phyloP scores from a whole-genome alignment of 2,113 vertebrate species.

The Entosphenus tridentatus region DNA sequence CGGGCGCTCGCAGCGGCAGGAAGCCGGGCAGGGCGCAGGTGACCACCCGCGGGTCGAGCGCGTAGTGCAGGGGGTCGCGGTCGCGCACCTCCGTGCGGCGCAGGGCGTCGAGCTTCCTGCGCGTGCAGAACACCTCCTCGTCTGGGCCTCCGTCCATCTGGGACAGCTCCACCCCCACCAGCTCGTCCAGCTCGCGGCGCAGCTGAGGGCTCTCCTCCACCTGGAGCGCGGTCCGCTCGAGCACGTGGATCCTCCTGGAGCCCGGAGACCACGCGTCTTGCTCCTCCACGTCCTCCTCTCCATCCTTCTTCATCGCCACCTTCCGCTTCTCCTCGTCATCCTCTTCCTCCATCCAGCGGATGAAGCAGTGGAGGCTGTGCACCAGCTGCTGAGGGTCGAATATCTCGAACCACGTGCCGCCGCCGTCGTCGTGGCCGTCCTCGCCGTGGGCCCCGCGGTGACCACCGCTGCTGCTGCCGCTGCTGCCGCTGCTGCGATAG shows the following conservation, averaged over 20 bases:
- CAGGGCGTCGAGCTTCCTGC: constrained; percentile 24
- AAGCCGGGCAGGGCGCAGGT: constrained; percentile 16
- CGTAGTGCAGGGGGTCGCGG: constrained; percentile 18
- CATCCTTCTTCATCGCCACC: constrained; percentile 11
- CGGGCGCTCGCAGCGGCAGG: constrained; percentile 13
- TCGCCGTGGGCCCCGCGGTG: constrained; percentile 23
- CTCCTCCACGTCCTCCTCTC: too few relatives aligned
- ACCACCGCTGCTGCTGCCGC: constrained; percentile 7
- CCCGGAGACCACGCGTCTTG: not conserved
- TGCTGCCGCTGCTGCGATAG: constrained; percentile 17
- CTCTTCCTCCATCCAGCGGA: constrained; percentile 15
- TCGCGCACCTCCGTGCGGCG: constrained; percentile 20
- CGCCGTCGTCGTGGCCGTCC: constrained; percentile 23
- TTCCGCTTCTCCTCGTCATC: constrained; percentile 11
- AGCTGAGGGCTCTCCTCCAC: constrained; percentile 17
- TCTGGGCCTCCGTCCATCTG: constrained; percentile 18
- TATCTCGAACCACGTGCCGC: constrained; percentile 25
- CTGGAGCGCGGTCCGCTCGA: constrained; percentile 9
- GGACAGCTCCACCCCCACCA: constrained; percentile 27
- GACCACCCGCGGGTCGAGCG: constrained; percentile 29
- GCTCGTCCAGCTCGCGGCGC: constrained; percentile 15
- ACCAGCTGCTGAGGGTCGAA: constrained; percentile 31
- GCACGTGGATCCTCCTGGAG: not conserved
- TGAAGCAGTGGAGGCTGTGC: constrained; percentile 23
- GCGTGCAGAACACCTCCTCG: constrained; percentile 25